These are phyloP conservation scores for Phorcus lineatus DNA, from an alignment of 2,888 invertebrate genomes.

Conservation along the genomic window DNA sequence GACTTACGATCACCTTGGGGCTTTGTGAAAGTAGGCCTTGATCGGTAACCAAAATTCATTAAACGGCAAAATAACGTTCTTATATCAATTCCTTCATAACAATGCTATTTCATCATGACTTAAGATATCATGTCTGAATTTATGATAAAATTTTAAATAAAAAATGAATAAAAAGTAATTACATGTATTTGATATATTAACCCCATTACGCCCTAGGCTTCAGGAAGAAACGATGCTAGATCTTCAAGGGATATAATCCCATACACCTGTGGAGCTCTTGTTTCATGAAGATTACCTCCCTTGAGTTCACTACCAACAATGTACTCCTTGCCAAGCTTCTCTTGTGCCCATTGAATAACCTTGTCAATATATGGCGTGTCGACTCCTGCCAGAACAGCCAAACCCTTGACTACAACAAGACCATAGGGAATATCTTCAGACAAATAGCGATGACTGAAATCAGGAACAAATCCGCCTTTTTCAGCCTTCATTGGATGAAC, in stretches of 20 bases:
- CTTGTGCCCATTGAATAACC: slow-evolving; percentile 56
- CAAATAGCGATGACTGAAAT: slow-evolving; percentile 57
- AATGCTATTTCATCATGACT: too few species aligned
- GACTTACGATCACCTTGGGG: too few species aligned
- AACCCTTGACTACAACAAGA: slow-evolving; percentile 57
- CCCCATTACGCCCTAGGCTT: too few species aligned
- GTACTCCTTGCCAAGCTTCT: slow-evolving; percentile 55
- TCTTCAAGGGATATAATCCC: not conserved
- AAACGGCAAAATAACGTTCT: too few species aligned
- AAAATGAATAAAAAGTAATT: too few species aligned
- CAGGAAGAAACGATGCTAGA: not conserved
- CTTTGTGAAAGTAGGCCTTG: too few species aligned
- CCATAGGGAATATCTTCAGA: slow-evolving; percentile 61
- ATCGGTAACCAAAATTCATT: too few species aligned
- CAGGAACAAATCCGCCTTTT: slow-evolving; percentile 51
- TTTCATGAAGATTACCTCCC: slow-evolving; percentile 44
- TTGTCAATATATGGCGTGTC: slow-evolving; percentile 57
- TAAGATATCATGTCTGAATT: too few species aligned
- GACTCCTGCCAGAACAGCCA: slow-evolving; percentile 53
- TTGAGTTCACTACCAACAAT: slow-evolving; percentile 45
- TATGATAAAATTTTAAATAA: too few species aligned
- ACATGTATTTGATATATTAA: too few species aligned
- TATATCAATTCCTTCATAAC: too few species aligned
- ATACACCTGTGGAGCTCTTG: not conserved
- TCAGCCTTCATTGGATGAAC: slow-evolving; percentile 57